A percentile compares a stretch with the other conserved stretches of the same genome.
Evolutionary conservation across 2,888 invertebrate species (phyloP).

Genomic region (Dasypolia templi): DNA sequence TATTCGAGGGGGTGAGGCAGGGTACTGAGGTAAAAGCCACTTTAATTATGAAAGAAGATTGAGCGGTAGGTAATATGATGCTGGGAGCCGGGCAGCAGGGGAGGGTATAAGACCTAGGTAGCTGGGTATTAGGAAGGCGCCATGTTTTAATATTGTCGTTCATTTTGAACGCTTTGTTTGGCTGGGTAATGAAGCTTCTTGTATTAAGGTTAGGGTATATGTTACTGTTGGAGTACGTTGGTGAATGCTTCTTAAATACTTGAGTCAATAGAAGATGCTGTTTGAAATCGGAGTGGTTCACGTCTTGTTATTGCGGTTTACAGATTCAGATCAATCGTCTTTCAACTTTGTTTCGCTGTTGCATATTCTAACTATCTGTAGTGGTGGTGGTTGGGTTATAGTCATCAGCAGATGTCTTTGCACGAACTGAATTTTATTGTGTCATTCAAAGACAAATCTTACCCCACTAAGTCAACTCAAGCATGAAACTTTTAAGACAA

Average conservation of each 20-base stretch:
- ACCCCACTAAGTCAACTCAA: not conserved
- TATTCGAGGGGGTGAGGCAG: constrained; percentile 53
- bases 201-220: constrained; percentile 19
- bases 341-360: not conserved
- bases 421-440: not conserved
- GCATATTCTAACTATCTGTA: not conserved
- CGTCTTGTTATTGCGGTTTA: not conserved
- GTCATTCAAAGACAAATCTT: not conserved
- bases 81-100: constrained; percentile 58
- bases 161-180: constrained; percentile 53
- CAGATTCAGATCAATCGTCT: not conserved
- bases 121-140: constrained; percentile 54
- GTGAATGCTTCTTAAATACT: not conserved
- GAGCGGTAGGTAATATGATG: constrained; percentile 79
- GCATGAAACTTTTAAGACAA: not conserved
- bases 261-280: not conserved
- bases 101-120: constrained; percentile 56
- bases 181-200: constrained; percentile 57
- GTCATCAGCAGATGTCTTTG: not conserved
- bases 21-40: constrained; percentile 82
- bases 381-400: not conserved
- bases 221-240: not conserved
- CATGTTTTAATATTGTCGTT: constrained; percentile 57
- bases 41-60: constrained; percentile 90
- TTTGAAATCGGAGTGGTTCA: not conserved